Evolutionary conservation across 2,797 vertebrate genomes (phyloP).

Genomic region (Emys orbicularis): DNA sequence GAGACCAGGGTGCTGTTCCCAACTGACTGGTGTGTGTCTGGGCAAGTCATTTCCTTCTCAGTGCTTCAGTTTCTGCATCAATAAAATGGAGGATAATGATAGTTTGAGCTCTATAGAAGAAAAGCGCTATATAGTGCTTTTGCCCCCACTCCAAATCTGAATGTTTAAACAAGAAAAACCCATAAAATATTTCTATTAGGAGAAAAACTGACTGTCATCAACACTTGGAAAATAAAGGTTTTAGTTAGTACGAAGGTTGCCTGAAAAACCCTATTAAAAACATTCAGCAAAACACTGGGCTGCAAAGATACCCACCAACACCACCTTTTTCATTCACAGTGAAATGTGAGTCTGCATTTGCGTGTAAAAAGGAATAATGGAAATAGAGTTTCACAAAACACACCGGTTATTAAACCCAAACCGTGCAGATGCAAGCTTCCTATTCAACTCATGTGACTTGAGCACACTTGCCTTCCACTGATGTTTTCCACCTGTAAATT

Average conservation of each 20-base stretch:
- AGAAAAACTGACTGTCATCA: slow-evolving; percentile 3
- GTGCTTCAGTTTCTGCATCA: not conserved
- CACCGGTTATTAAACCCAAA: not conserved
- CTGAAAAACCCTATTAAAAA: not conserved
- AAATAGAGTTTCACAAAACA: slow-evolving; percentile 1
- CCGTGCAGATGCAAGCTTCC: not conserved
- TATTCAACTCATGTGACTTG: not conserved
- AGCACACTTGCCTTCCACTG: not conserved
- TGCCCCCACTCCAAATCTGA: not conserved
- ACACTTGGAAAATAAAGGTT: not conserved
- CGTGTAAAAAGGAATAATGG: slow-evolving; percentile 11
- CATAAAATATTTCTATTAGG: not conserved
- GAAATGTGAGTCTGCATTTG: slow-evolving; percentile 21
- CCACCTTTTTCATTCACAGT: not conserved
- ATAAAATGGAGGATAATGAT: not conserved
- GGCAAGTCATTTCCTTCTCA: not conserved
- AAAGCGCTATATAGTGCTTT: not conserved
- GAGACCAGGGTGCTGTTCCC: not conserved
- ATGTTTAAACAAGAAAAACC: not conserved
- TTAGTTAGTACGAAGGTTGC: not conserved
- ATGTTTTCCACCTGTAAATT: not conserved
- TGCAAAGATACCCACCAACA: slow-evolving; percentile 2
- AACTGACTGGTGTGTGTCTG: not conserved
- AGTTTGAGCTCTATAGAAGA: not conserved
- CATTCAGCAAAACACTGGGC: not conserved